These are phyloP conservation scores for Pyrgilauda ruficollis DNA, from an alignment of 2,113 vertebrate genomes.

Conservation along the genomic window DNA sequence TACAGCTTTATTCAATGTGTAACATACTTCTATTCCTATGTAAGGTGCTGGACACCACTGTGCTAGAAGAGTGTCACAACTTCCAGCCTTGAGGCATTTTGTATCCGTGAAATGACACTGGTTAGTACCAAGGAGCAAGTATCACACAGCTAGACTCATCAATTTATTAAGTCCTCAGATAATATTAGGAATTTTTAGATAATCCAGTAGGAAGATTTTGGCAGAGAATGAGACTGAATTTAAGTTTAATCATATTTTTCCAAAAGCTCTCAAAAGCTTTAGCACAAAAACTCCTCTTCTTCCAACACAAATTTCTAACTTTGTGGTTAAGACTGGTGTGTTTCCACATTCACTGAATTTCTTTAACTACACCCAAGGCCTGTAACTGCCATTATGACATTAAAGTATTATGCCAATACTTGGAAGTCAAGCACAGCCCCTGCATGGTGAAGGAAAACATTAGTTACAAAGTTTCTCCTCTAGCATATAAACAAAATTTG, in stretches of 20 bases:
- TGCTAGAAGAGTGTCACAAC: not conserved
- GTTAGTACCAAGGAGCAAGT: not conserved
- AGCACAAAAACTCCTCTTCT: not conserved
- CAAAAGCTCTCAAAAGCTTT: not conserved
- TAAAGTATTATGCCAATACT: not conserved
- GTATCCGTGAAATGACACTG: not conserved
- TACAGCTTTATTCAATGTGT: not conserved
- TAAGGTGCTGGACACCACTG: not conserved
- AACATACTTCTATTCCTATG: not conserved
- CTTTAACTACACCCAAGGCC: not conserved
- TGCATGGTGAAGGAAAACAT: not conserved
- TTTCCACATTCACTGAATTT: not conserved
- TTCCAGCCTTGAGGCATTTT: not conserved
- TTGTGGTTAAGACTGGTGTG: not conserved
- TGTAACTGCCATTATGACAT: not conserved
- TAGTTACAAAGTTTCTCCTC: not conserved
- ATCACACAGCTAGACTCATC: not conserved
- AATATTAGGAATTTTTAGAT: not conserved
- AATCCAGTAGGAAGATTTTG: not conserved
- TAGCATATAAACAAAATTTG: not conserved
- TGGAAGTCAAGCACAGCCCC: not conserved
- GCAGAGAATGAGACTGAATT: not conserved
- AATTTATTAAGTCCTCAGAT: not conserved
- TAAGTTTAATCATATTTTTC: not conserved
- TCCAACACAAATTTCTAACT: not conserved